phyloP scores from a whole-genome alignment of 2,797 vertebrate genomes.

The Eulemur albifrons region DNA sequence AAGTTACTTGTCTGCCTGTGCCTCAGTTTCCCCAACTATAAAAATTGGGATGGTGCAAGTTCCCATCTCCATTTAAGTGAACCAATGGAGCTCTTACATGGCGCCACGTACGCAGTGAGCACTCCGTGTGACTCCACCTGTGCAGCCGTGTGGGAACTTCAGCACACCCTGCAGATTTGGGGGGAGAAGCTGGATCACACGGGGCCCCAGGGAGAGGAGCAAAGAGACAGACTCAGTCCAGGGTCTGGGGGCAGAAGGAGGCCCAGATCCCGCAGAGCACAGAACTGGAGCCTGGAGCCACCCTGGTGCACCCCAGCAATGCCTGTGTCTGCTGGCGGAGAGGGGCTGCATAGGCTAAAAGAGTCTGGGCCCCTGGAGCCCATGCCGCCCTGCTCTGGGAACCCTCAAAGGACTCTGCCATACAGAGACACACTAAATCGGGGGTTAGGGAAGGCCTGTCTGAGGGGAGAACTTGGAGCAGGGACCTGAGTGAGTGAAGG shows the following conservation, averaged over 20 bases:
- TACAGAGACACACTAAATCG: background rate
- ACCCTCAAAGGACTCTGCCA: background rate
- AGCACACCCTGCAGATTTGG: background rate
- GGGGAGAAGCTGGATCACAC: background rate
- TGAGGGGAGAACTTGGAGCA: background rate
- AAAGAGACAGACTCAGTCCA: background rate
- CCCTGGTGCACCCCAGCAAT: fast-evolving
- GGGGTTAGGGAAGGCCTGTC: background rate
- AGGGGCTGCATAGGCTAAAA: background rate
- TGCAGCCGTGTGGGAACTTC: background rate
- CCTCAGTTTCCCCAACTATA: background rate
- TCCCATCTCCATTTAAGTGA: background rate
- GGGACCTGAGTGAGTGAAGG: background rate
- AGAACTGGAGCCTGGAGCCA: background rate
- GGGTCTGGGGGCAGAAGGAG: background rate
- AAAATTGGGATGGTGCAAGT: background rate
- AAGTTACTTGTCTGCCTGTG: background rate
- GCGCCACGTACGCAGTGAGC: background rate
- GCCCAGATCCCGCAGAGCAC: no score
- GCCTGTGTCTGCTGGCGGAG: background rate
- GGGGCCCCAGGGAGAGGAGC: background rate
- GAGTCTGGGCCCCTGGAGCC: background rate
- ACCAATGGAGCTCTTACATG: background rate
- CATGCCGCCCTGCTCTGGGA: background rate
- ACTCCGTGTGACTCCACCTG: fast-evolving